phyloP scores from a whole-genome alignment of 2,113 vertebrate species.

The Anas platyrhynchos region DNA sequence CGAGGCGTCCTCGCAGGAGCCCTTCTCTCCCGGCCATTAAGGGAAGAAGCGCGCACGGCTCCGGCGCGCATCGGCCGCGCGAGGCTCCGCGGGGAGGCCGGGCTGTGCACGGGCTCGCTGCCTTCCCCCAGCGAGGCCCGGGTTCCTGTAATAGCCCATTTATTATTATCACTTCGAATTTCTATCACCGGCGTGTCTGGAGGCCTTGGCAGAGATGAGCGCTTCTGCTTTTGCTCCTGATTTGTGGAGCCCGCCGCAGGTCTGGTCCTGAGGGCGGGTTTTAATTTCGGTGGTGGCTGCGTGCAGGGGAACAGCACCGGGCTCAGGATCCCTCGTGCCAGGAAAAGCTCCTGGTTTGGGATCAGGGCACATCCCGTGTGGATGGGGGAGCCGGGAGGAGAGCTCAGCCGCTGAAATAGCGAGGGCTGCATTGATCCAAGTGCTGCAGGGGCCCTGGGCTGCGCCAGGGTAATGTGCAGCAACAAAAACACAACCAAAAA shows the following conservation, averaged over 20 bases:
- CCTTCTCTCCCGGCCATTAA: not conserved
- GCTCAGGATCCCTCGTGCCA: not conserved
- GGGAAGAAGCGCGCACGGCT: not conserved
- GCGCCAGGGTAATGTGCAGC: fast-evolving
- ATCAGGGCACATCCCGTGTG: fast-evolving
- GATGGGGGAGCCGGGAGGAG: not conserved
- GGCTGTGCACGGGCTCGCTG: not conserved
- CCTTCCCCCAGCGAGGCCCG: not conserved
- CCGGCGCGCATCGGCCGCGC: not conserved
- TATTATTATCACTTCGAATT: conserved; percentile 46
- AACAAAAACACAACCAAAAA: too few relatives aligned
- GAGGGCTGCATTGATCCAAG: not conserved
- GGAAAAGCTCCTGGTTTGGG: not conserved
- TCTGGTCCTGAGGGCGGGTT: not conserved
- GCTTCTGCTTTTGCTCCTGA: not conserved
- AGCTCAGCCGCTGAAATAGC: not conserved
- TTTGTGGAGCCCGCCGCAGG: not conserved
- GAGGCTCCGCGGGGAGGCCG: not conserved
- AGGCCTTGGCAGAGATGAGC: not conserved
- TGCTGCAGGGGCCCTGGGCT: not conserved
- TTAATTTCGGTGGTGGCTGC: not conserved
- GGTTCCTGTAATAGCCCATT: conserved; percentile 28
- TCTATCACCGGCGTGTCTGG: not conserved
- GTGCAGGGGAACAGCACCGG: fast-evolving
- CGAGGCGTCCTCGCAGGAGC: conserved; percentile 20